These are phyloP conservation scores for Epizoanthus illoricatus DNA, from an alignment of 92 coral and sea anemone genomes.

Conservation along the genomic window DNA sequence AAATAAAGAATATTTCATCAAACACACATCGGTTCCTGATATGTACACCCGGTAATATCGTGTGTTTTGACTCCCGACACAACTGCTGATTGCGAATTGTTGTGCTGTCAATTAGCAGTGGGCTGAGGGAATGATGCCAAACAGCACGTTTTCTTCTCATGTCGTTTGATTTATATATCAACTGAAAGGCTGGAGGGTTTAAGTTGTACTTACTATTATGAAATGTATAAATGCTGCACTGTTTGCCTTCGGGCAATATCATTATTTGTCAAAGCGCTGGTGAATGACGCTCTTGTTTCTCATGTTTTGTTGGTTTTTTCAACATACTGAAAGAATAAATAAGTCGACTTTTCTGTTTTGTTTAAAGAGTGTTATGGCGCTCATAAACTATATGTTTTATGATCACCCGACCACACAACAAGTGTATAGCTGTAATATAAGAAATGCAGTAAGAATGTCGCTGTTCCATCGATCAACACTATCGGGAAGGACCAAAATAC, in stretches of 20 bases:
- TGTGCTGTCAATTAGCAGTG: slow-evolving; percentile 16
- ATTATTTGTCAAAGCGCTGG: neutral
- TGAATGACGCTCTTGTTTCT: neutral
- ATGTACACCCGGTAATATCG: neutral
- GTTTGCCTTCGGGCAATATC: slow-evolving; percentile 4
- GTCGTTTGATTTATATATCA: neutral
- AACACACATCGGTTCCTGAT: neutral
- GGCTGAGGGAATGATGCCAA: neutral
- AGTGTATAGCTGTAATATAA: too few species aligned
- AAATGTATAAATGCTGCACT: neutral
- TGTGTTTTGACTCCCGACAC: neutral
- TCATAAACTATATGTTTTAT: too few species aligned
- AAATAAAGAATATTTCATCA: neutral
- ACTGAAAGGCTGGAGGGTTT: neutral
- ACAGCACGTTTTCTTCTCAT: neutral
- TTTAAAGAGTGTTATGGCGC: too few species aligned
- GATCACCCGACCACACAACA: too few species aligned
- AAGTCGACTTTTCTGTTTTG: too few species aligned
- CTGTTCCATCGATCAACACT: too few species aligned
- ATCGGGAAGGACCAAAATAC: too few species aligned
- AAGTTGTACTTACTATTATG: neutral
- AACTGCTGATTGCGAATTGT: neutral
- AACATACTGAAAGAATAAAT: too few species aligned
- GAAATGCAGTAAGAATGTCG: too few species aligned
- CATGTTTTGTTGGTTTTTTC: neutral